phyloP scores from a whole-genome alignment of 2,113 vertebrate genomes.

The Bos indicus region DNA sequence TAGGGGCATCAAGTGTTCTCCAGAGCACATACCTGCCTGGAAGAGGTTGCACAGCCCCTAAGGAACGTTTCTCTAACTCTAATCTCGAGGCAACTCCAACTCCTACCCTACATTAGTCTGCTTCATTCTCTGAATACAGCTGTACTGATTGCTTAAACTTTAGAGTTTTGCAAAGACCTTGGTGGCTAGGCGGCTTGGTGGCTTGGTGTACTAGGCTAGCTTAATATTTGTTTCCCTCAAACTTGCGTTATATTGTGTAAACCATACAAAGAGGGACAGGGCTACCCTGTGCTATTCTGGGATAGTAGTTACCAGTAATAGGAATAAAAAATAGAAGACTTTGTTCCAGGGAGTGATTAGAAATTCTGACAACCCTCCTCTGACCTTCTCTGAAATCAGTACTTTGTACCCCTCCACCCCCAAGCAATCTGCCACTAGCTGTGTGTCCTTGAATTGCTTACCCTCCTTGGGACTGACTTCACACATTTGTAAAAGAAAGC shows the following conservation, averaged over 20 bases:
- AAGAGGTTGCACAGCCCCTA: not conserved
- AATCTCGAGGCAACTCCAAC: not conserved
- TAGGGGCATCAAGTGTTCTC: slow-evolving; percentile 23
- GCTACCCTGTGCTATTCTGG: not conserved
- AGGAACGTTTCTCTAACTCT: not conserved
- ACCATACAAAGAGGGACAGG: not conserved
- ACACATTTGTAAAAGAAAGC: not conserved
- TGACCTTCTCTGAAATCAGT: not conserved
- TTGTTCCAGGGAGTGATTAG: not conserved
- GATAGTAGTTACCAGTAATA: not conserved
- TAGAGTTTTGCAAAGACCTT: not conserved
- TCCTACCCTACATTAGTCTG: not conserved
- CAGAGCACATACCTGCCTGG: not conserved
- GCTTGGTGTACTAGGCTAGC: not conserved
- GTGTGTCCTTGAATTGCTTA: not conserved
- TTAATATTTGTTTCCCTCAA: not conserved
- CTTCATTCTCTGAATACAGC: not conserved
- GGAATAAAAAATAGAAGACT: not conserved
- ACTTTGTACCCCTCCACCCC: not conserved
- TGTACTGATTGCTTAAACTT: not conserved
- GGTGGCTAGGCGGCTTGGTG: not conserved
- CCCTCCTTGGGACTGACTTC: not conserved
- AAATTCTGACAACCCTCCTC: not conserved
- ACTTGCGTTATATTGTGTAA: not conserved
- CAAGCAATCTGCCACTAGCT: not conserved